Evolutionary conservation across 2,888 invertebrate genomes (phyloP).

Genomic region (Eristalinus aeneus): DNA sequence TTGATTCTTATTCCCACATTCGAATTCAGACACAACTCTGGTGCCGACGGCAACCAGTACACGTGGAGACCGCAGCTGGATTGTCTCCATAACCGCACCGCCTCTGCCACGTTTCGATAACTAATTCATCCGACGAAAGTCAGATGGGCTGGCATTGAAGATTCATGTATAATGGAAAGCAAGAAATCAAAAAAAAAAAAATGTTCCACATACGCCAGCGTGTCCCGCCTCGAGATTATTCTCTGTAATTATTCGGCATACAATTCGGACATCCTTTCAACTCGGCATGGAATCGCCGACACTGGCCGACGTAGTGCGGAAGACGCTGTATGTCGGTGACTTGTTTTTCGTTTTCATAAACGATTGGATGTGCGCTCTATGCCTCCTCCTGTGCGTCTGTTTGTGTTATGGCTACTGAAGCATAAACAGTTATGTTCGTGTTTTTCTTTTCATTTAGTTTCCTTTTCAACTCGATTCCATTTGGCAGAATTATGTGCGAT

Average conservation of each 20-base stretch:
- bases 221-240: background rate
- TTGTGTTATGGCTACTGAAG: background rate
- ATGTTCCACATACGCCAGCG: background rate
- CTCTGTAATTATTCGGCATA: conserved; percentile 1
- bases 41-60: background rate
- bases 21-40: too few relatives aligned
- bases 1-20: too few relatives aligned
- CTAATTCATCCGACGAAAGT: background rate
- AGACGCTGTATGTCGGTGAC: background rate
- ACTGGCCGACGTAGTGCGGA: too few relatives aligned
- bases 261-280: background rate
- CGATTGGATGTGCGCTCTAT: background rate
- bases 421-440: conserved; percentile 4
- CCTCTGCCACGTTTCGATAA: background rate
- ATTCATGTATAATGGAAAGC: background rate
- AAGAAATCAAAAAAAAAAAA: background rate
- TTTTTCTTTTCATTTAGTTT: background rate
- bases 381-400: background rate
- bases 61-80: background rate
- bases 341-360: conserved; percentile 1
- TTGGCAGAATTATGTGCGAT: conserved; percentile 14
- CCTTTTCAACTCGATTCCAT: conserved; percentile 12
- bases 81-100: background rate
- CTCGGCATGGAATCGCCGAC: background rate
- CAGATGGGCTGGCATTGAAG: background rate